Conservation (phyloP, 1,140 invertebrate species). For the Neodiprion lecontei region DNA sequence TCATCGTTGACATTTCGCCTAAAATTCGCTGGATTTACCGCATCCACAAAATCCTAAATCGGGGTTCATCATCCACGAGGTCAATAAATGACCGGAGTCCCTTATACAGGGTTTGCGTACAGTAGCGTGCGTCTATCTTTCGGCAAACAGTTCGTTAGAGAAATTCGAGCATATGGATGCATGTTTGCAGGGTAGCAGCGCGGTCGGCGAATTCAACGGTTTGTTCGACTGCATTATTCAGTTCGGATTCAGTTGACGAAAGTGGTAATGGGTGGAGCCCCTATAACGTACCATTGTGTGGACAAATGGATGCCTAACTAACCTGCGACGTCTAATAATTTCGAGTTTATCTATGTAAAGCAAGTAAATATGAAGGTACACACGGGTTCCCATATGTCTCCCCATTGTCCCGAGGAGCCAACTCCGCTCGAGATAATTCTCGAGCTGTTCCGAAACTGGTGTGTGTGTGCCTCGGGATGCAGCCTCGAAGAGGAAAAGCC, state of each 20-base stretch:
- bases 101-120: no score
- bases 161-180: no score
- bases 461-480: neutral
- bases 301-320: neutral
- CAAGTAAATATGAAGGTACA: conserved; percentile 6
- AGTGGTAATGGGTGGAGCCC: neutral
- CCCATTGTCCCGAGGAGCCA: neutral
- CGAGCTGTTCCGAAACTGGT: neutral
- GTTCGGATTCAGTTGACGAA: neutral
- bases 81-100: no score
- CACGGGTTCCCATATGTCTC: conserved; percentile 2
- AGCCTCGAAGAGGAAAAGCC: no score
- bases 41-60: no score
- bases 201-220: no score
- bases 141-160: no score
- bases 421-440: neutral
- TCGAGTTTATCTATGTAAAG: conserved; percentile 7
- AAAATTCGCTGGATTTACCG: no score
- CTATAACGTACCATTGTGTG: neutral
- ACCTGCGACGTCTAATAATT: conserved; percentile 4
- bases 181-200: no score
- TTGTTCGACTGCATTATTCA: conserved; percentile 3
- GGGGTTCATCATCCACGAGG: no score
- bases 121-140: no score
- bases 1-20: no score